Base-by-base conservation (phyloP, 2,888 invertebrate genomes). In the Embidobia sp. region DNA sequence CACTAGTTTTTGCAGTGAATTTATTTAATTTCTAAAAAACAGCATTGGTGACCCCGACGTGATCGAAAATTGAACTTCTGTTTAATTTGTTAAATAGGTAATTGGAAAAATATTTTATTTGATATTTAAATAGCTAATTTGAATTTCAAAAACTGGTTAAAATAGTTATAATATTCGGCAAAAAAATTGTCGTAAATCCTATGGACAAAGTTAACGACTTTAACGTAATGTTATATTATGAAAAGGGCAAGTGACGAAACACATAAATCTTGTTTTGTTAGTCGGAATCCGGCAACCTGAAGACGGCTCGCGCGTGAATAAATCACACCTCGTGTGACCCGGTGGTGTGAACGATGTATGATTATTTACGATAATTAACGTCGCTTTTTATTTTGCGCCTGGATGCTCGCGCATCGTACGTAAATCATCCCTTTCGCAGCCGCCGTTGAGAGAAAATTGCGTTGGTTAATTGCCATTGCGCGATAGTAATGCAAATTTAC, bases 341-440 rank as follows among this genome's bases (percentile, higher is more conserved):
- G 48, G 22, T 67, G 75, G 51, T 59, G 74, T 22, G 67, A 75
- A 75, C 26, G 63, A 29, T 35, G 57, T 51, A 31, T 67, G 49
- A 67, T 69, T 76, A 76, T 76, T 76, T 70, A 76, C 57, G 76
- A 69, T 69, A 70, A 76, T 76, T 69, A 76, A 67, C 61, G 74
- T 64, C 63, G 64, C 1, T 70, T 69, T 76, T 69, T 70, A 57
- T 57, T 64, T 64, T 26, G 31, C 26, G 33, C 35, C n/a, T 22
- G 29, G 37, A 64, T 57, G 40, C 69, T 16, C 55, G 42, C 57
- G 51, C 51, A 66, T 66, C 53, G 22, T 10, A 31, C 76, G 64
- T 70, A 69, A 76, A 76, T 76, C 69, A 76, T 69, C 76, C 76
- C 76, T 29, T 75, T 57, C 57, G 76, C 69, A 35, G 74, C 61